phyloP scores from a whole-genome alignment of 2,113 vertebrate species.

The Zonotrichia leucophrys region DNA sequence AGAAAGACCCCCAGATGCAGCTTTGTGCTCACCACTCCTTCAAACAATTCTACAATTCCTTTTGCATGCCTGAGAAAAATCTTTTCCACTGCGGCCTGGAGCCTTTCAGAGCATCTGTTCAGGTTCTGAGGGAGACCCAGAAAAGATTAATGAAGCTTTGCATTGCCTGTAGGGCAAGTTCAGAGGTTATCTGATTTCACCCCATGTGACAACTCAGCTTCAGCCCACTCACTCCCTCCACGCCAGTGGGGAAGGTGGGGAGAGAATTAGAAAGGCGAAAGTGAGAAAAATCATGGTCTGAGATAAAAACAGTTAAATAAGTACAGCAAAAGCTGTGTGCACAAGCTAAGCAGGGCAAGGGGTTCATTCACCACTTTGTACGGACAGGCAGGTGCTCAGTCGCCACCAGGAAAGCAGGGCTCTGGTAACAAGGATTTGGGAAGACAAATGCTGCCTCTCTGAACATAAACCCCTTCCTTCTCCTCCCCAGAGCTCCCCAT shows the following conservation, averaged over 20 bases:
- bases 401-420: background rate
- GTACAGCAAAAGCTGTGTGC: background rate
- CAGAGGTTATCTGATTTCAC: background rate
- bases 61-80: background rate
- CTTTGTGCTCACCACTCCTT: background rate
- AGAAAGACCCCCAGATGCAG: background rate
- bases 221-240: background rate
- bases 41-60: background rate
- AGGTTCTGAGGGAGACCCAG: background rate
- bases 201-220: rapidly evolving
- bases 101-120: background rate
- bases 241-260: rapidly evolving
- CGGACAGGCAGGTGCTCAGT: background rate
- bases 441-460: rapidly evolving
- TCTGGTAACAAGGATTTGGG: background rate
- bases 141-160: background rate
- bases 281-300: background rate
- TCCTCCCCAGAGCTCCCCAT: background rate
- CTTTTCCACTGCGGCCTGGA: background rate
- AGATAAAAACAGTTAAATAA: background rate
- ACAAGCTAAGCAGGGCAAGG: background rate
- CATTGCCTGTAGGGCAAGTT: background rate
- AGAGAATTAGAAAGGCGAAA: background rate
- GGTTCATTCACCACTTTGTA: background rate
- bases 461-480: rapidly evolving